These are phyloP conservation scores for Anagyrus pseudococci DNA, from an alignment of 2,888 invertebrate genomes.

Conservation along the genomic window DNA sequence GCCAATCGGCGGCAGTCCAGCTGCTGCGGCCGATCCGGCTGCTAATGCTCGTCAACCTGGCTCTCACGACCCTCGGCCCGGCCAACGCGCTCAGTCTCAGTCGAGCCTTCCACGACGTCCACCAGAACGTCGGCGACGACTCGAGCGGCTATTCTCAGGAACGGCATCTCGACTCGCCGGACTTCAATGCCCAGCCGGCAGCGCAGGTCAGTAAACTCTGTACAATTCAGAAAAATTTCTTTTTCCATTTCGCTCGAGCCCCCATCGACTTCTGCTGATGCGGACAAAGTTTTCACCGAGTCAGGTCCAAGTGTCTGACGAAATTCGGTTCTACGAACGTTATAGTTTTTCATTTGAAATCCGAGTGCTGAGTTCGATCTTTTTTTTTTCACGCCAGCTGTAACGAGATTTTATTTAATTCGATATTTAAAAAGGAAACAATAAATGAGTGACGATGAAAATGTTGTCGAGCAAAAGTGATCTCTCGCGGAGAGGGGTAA, in stretches of 20 bases:
- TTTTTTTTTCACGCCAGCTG: too few relatives aligned
- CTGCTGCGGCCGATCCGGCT: neutral
- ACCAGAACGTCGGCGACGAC: slow-evolving; percentile 31
- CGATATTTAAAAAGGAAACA: too few relatives aligned
- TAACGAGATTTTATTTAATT: too few relatives aligned
- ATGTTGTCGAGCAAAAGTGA: too few relatives aligned
- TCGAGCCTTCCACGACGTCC: slow-evolving; percentile 30
- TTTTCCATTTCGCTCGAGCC: neutral
- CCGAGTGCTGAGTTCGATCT: too few relatives aligned
- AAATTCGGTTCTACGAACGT: too few relatives aligned
- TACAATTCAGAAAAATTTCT: neutral
- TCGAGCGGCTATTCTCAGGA: slow-evolving; percentile 31
- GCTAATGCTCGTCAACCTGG: neutral
- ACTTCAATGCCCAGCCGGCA: neutral
- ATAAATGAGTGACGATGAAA: too few relatives aligned
- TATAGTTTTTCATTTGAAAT: too few relatives aligned
- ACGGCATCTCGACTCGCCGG: slow-evolving; percentile 19
- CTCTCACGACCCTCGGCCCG: neutral
- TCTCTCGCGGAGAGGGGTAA: too few relatives aligned
- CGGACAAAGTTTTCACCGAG: neutral
- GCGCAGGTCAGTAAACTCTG: slow-evolving; percentile 13
- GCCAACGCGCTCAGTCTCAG: slow-evolving; percentile 25
- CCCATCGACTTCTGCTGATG: neutral
- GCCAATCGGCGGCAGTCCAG: too few relatives aligned
- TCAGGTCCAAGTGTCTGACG: too few relatives aligned